Evolutionary conservation across 2,888 invertebrate species (phyloP).

Genomic region (Thecocarcelia acutangulata): DNA sequence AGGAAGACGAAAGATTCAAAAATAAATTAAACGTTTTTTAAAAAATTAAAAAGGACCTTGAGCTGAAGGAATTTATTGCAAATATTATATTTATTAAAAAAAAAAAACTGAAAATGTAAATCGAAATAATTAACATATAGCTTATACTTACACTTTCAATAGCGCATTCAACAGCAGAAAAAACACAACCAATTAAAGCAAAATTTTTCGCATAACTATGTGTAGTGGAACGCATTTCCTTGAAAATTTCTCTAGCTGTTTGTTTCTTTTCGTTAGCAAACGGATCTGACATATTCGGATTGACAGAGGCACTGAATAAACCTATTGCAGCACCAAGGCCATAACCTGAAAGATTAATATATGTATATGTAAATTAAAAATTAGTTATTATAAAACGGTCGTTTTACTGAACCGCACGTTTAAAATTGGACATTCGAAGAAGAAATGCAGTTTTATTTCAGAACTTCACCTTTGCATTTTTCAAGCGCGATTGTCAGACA

Average conservation of each 20-base stretch:
- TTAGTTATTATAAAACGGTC: background rate
- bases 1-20: no score
- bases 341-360: slow-evolving; percentile 86
- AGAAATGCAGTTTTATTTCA: no score
- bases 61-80: no score
- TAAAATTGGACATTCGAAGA: background rate
- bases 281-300: slow-evolving; percentile 88
- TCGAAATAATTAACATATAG: no score
- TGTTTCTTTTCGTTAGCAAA: slow-evolving; percentile 88
- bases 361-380: background rate
- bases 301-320: slow-evolving; percentile 97
- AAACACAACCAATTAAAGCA: slow-evolving; percentile 96
- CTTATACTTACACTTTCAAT: slow-evolving; percentile 90
- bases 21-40: no score
- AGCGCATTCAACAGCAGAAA: slow-evolving; percentile 96
- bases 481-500: no score
- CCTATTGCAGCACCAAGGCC: slow-evolving; percentile 97
- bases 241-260: slow-evolving; percentile 92
- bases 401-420: no score
- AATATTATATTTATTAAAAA: no score
- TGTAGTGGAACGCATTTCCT: slow-evolving; percentile 95
- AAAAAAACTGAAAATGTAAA: no score
- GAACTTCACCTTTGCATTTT: no score
- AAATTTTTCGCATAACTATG: slow-evolving; percentile 98
- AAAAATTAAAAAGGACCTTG: no score